Conservation (phyloP, 2,113 vertebrate species). For the Thunnus maccoyii region DNA sequence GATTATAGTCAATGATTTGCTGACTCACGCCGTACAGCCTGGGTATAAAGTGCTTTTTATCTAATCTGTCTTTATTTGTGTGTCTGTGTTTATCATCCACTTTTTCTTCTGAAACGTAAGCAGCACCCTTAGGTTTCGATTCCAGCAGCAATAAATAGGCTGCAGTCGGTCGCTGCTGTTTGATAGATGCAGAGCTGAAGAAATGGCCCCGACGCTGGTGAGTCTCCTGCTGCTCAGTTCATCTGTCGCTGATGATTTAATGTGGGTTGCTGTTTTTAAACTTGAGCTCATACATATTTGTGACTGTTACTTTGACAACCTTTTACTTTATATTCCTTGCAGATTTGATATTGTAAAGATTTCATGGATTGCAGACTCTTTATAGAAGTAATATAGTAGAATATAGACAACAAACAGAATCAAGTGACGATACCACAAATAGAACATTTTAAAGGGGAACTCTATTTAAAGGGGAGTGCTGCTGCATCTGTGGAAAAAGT, state of each 20-base stretch:
- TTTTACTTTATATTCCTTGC: neutral
- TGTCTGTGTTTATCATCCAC: neutral
- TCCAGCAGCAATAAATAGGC: neutral
- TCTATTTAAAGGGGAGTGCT: too few relatives aligned
- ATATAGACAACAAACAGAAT: too few relatives aligned
- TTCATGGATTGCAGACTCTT: neutral
- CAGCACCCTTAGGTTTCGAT: neutral
- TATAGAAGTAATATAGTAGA: neutral
- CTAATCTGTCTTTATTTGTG: neutral
- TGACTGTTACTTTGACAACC: neutral
- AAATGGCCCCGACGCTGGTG: constrained; percentile 56
- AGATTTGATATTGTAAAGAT: neutral
- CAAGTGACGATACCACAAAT: too few relatives aligned
- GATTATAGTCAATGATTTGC: constrained; percentile 25
- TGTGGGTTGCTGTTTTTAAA: neutral
- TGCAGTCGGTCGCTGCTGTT: neutral
- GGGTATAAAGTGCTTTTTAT: neutral
- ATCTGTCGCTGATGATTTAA: accelerated
- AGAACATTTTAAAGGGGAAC: too few relatives aligned
- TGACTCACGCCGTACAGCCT: neutral
- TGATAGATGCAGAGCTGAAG: neutral
- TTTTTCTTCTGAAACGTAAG: neutral
- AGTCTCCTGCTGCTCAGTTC: constrained; percentile 34
- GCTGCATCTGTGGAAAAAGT: too few relatives aligned
- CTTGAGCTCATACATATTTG: neutral